phyloP scores from a whole-genome alignment of 2,888 invertebrate species.

The Ornithoptera priamus region DNA sequence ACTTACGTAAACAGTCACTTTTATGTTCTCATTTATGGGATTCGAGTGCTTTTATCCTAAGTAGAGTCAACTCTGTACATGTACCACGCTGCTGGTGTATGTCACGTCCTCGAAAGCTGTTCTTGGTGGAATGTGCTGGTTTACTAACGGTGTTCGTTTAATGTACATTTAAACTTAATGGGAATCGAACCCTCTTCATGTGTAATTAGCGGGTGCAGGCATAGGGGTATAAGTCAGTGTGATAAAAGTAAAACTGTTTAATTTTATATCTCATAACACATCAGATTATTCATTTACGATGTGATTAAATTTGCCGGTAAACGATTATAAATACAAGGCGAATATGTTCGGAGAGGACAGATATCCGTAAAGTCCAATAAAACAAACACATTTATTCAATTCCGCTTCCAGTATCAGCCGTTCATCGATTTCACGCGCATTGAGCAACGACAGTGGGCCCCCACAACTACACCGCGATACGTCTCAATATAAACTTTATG shows the following conservation, averaged over 20 bases:
- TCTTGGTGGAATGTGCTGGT: too few relatives aligned
- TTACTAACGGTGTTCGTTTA: too few relatives aligned
- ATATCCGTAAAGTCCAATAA: conserved; percentile 34
- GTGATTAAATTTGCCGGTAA: not conserved
- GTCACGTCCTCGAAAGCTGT: too few relatives aligned
- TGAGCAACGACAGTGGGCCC: conserved; percentile 53
- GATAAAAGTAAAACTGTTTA: not conserved
- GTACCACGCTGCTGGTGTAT: too few relatives aligned
- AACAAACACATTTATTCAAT: conserved; percentile 49
- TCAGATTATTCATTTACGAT: not conserved
- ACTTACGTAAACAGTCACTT: not conserved
- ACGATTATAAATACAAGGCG: not conserved
- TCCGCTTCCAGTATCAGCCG: conserved; percentile 46
- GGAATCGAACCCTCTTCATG: too few relatives aligned
- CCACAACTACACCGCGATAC: conserved; percentile 36
- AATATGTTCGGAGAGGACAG: conserved; percentile 14
- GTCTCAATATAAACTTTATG: conserved; percentile 39
- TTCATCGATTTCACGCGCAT: conserved; percentile 63
- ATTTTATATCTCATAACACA: not conserved
- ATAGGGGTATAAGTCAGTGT: not conserved
- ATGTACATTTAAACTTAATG: too few relatives aligned
- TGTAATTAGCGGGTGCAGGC: not conserved
- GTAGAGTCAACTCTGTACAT: too few relatives aligned
- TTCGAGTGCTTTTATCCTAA: too few relatives aligned
- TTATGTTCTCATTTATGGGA: too few relatives aligned